Conservation (phyloP, 30 jellyfish, hydroid and myxozoan species). For the Clytia hemisphaerica region DNA sequence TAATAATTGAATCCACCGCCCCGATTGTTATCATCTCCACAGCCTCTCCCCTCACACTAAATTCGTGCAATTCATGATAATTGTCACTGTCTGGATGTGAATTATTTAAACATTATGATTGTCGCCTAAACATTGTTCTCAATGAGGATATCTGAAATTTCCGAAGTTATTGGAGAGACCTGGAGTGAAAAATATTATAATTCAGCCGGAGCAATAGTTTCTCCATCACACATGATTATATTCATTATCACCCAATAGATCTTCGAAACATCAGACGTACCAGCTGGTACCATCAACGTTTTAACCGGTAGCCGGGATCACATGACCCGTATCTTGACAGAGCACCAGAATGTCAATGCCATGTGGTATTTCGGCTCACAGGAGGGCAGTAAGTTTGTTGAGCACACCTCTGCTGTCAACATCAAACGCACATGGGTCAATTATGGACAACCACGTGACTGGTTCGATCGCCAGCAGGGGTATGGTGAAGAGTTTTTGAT, state of each 20-base stretch:
- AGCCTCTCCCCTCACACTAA: too few relatives aligned
- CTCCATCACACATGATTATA: background rate
- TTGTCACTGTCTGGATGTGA: too few relatives aligned
- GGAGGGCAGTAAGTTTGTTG: constrained; percentile 95
- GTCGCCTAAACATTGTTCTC: too few relatives aligned
- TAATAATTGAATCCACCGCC: too few relatives aligned
- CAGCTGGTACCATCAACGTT: constrained; percentile 79
- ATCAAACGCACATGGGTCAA: constrained; percentile 95
- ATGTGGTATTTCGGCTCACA: constrained; percentile 95
- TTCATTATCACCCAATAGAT: constrained; percentile 32
- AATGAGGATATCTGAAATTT: too few relatives aligned
- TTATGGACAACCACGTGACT: constrained; percentile 91
- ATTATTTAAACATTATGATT: too few relatives aligned
- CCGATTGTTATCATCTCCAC: too few relatives aligned
- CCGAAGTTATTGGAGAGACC: too few relatives aligned
- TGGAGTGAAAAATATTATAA: too few relatives aligned
- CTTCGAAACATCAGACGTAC: constrained; percentile 91
- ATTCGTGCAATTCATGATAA: too few relatives aligned
- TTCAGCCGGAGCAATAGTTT: too few relatives aligned
- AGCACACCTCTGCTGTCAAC: constrained; percentile 74
- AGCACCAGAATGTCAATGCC: constrained; percentile 90
- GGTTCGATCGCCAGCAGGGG: constrained; percentile 83
- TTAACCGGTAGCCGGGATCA: constrained; percentile 97
- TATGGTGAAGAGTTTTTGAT: constrained; percentile 88
- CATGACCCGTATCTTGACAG: constrained; percentile 71